A percentile compares a stretch with the other conserved stretches of the same genome.
phyloP scores from a whole-genome alignment of 2,113 vertebrate species.

The Pelusios castaneus region DNA sequence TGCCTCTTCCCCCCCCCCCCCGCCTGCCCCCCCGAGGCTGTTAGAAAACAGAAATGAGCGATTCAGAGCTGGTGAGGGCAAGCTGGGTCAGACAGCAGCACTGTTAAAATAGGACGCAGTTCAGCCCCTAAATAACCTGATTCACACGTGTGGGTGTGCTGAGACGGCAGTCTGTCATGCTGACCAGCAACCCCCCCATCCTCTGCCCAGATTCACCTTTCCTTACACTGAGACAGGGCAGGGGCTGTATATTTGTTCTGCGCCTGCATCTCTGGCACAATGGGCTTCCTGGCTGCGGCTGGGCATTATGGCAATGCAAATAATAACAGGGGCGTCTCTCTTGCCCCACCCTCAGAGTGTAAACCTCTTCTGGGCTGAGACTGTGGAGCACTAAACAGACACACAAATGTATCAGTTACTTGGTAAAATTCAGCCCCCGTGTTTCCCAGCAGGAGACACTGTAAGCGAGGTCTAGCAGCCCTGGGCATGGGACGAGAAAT shows the following conservation, averaged over 20 bases:
- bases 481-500: background rate
- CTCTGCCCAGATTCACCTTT: background rate
- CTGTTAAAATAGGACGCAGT: background rate
- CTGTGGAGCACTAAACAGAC: background rate
- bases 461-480: no score
- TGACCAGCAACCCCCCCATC: background rate
- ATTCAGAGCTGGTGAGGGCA: background rate
- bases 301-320: background rate
- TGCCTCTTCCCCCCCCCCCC: no score
- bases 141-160: background rate
- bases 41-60: background rate
- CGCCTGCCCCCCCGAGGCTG: background rate
- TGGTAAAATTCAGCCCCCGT: background rate
- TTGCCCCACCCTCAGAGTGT: background rate
- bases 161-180: background rate
- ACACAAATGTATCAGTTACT: background rate
- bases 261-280: background rate
- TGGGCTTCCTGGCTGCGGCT: background rate
- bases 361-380: background rate
- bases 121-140: background rate
- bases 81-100: background rate
- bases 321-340: no score
- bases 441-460: background rate
- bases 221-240: background rate
- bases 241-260: background rate